A percentile compares a stretch with the other conserved stretches of the same genome.
These are phyloP conservation scores for Urophycis tenuis DNA, from an alignment of 2,797 vertebrate genomes.

Conservation along the genomic window DNA sequence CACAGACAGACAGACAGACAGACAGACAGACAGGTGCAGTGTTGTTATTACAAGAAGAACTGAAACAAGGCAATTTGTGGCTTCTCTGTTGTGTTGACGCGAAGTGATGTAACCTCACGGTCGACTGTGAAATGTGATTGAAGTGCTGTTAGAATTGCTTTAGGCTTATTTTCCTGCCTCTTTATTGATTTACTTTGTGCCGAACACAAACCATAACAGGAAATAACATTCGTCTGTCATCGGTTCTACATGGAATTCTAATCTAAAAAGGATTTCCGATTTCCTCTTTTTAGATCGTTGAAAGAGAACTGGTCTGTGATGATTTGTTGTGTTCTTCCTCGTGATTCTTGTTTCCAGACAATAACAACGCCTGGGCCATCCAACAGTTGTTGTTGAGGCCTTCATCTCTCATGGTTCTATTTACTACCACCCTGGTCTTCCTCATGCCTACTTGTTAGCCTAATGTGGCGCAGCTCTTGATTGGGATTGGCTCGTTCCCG, in stretches of 20 bases:
- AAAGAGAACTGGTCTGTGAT: no score
- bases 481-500: conserved; percentile 24
- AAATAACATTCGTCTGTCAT: not conserved
- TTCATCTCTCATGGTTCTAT: not conserved
- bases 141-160: not conserved
- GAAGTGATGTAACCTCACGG: not conserved
- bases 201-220: not conserved
- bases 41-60: not conserved
- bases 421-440: not conserved
- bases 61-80: not conserved
- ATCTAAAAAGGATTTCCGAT: not conserved
- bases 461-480: not conserved
- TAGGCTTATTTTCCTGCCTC: not conserved
- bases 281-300: no score
- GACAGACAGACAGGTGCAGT: no score
- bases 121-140: not conserved
- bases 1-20: no score
- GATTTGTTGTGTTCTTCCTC: not conserved
- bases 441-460: not conserved
- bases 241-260: not conserved
- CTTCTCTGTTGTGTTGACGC: not conserved
- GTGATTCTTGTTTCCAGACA: not conserved
- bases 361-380: not conserved
- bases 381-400: not conserved
- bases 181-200: not conserved